phyloP scores from a whole-genome alignment of 2,888 invertebrate genomes.

The Daptonema setosum region DNA sequence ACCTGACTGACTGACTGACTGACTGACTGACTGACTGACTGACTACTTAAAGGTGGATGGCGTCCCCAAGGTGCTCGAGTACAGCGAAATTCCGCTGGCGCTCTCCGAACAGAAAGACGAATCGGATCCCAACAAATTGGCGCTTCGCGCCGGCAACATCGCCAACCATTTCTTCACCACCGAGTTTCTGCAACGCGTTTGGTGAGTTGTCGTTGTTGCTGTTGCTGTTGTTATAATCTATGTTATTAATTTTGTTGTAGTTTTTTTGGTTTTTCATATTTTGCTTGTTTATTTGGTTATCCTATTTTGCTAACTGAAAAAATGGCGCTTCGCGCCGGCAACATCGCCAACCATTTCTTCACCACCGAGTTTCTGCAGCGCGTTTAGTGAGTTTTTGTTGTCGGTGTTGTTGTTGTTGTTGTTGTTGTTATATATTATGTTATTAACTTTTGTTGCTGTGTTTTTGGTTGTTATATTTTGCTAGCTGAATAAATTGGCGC shows the following conservation, averaged over 20 bases:
- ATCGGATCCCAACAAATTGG: constrained; percentile 47
- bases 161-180: constrained; percentile 90
- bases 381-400: constrained; percentile 40
- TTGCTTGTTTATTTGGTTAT: background rate
- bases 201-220: constrained; percentile 33
- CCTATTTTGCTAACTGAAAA: constrained; percentile 36
- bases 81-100: constrained; percentile 73
- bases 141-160: constrained; percentile 85
- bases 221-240: no score
- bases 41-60: no score
- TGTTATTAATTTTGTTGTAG: no score
- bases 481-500: constrained; percentile 64
- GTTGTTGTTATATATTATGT: no score
- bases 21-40: no score
- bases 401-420: no score
- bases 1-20: no score
- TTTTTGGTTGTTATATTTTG: no score
- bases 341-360: constrained; percentile 96
- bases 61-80: constrained; percentile 63
- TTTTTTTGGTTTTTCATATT: background rate
- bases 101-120: constrained; percentile 45
- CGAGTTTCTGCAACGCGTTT: constrained; percentile 55
- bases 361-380: constrained; percentile 56
- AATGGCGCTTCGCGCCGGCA: constrained; percentile 74
- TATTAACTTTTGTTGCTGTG: no score